phyloP scores from a whole-genome alignment of 2,113 vertebrate species.

The Cacatua alba region DNA sequence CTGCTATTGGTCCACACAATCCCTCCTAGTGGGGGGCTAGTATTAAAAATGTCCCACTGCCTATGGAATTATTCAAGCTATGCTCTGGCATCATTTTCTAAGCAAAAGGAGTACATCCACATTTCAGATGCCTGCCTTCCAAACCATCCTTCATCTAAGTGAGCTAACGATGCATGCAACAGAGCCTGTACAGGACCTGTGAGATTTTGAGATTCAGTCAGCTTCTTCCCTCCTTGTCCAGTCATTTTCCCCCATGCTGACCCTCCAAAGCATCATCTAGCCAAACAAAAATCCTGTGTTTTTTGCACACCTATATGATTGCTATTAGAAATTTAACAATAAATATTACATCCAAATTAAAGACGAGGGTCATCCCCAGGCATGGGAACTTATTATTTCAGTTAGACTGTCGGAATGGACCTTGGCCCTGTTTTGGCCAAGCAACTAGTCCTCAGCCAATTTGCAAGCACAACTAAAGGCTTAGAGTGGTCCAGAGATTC shows the following conservation, averaged over 20 bases:
- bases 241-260: accelerated
- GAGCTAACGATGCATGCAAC: accelerated
- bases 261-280: neutral
- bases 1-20: no score
- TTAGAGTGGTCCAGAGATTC: neutral
- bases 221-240: neutral
- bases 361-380: neutral
- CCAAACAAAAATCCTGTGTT: neutral
- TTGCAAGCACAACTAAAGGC: neutral
- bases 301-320: accelerated
- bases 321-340: neutral
- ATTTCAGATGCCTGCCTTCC: neutral
- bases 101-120: accelerated
- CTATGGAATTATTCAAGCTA: neutral
- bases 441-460: neutral
- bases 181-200: neutral
- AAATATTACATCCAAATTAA: neutral
- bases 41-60: accelerated
- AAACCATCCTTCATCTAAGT: neutral
- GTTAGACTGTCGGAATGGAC: neutral
- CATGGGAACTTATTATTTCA: neutral
- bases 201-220: neutral
- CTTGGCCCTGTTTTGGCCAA: neutral
- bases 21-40: neutral
- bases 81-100: neutral